These are phyloP conservation scores for Altica lythri DNA, from an alignment of 2,888 invertebrate species.

Conservation along the genomic window DNA sequence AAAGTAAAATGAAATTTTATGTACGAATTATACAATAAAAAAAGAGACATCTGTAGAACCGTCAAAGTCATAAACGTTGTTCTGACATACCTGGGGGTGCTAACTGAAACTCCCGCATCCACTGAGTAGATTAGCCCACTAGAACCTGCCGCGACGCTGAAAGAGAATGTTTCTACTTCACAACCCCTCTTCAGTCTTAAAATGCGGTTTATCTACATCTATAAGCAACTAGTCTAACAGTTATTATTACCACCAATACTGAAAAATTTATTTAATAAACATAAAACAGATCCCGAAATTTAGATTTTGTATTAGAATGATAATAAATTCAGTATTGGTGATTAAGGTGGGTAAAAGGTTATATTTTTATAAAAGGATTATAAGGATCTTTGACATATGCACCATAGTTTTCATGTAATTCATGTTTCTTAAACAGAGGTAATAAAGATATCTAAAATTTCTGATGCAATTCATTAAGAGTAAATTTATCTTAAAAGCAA, in stretches of 20 bases:
- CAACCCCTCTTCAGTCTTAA: constrained; percentile 55
- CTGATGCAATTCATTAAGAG: too few species aligned
- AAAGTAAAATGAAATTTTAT: too few species aligned
- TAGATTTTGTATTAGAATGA: background rate
- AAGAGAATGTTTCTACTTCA: constrained; percentile 60
- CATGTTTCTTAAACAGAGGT: too few species aligned
- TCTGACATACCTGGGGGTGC: constrained; percentile 62
- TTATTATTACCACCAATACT: constrained; percentile 14
- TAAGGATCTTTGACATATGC: constrained; percentile 12
- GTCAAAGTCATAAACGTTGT: constrained; percentile 19
- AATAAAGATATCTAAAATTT: background rate
- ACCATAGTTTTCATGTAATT: background rate
- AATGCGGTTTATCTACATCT: constrained; percentile 54
- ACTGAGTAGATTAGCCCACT: constrained; percentile 56
- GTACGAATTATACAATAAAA: too few species aligned
- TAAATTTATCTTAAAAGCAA: too few species aligned
- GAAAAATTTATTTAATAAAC: background rate
- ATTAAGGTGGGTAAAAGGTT: background rate
- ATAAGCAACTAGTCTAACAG: constrained; percentile 41
- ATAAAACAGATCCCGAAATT: background rate
- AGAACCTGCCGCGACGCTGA: constrained; percentile 59
- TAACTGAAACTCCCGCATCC: constrained; percentile 60
- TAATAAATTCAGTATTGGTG: constrained; percentile 6
- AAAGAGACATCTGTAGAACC: constrained; percentile 5
- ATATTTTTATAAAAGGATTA: constrained; percentile 6